Conservation (phyloP, 2,113 vertebrate species). For the Macquaria ambigua region DNA sequence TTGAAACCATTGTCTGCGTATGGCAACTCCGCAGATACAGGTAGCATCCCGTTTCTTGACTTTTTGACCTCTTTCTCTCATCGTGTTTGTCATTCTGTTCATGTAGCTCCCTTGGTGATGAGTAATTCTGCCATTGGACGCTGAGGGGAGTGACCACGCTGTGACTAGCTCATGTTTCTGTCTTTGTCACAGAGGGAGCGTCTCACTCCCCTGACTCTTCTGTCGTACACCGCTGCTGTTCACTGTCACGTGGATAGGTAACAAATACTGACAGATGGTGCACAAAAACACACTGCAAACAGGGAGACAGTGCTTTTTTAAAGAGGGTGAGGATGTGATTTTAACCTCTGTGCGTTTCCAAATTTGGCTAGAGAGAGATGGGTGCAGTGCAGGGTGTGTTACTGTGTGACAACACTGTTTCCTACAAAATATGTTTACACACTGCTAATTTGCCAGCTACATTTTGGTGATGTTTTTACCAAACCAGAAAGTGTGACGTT, state of each 20-base stretch:
- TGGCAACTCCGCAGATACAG: not conserved
- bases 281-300: constrained; percentile 24
- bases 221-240: constrained; percentile 27
- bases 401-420: not conserved
- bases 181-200: constrained; percentile 42
- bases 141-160: constrained; percentile 28
- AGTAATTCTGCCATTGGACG: constrained; percentile 1
- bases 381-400: not conserved
- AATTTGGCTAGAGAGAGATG: not conserved
- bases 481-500: not conserved
- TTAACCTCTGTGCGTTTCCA: constrained; percentile 1
- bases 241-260: constrained; percentile 12
- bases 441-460: not conserved
- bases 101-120: not conserved
- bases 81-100: not conserved
- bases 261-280: constrained; percentile 57
- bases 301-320: not conserved
- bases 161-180: constrained; percentile 39
- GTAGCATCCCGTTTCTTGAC: constrained; percentile 9
- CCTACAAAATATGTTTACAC: not conserved
- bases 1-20: not conserved
- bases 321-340: constrained; percentile 3
- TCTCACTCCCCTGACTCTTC: constrained; percentile 29
- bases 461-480: not conserved
- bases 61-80: constrained; percentile 29